These are phyloP conservation scores for Calidris pugnax DNA, from an alignment of 2,113 vertebrate species.

Conservation along the genomic window DNA sequence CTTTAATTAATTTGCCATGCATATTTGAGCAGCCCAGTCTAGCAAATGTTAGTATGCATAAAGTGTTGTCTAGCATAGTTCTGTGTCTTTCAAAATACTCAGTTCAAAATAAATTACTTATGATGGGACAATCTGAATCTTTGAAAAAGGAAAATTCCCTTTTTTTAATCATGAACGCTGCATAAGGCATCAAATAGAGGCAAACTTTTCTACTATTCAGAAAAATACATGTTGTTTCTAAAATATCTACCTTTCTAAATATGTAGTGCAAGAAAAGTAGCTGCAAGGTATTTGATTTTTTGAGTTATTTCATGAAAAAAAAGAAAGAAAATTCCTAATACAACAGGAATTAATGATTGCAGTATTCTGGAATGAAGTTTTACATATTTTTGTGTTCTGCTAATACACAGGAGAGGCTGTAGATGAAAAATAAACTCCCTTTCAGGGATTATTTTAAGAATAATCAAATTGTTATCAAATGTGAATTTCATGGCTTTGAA, in stretches of 20 bases:
- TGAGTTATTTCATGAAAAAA: neutral
- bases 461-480: neutral
- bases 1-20: neutral
- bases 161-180: rapidly evolving
- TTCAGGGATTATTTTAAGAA: neutral
- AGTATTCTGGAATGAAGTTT: neutral
- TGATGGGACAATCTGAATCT: neutral
- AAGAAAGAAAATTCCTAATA: neutral
- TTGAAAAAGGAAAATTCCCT: neutral
- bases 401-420: neutral
- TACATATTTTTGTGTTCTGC: neutral
- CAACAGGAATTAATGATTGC: neutral
- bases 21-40: neutral
- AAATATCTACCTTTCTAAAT: neutral
- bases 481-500: neutral
- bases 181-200: neutral
- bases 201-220: neutral
- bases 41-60: neutral
- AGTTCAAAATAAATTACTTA: neutral
- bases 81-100: neutral
- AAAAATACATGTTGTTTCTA: neutral
- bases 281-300: neutral
- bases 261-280: neutral
- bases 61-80: neutral
- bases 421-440: neutral